phyloP scores from a whole-genome alignment of 2,797 vertebrate species.

The Odontamblyopus rebecca region DNA sequence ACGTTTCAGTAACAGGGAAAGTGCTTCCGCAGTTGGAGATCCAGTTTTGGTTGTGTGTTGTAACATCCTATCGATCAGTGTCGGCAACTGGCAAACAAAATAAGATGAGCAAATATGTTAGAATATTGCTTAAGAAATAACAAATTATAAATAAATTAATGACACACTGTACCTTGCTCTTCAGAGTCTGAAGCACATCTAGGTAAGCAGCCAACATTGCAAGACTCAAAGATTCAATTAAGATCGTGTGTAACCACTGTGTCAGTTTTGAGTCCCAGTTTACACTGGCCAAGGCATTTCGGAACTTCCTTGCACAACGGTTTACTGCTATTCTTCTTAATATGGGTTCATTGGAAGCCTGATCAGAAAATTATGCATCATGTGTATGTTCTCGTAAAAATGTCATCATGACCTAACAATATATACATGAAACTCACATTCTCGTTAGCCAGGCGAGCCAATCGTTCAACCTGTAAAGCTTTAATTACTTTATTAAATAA shows the following conservation, averaged over 20 bases:
- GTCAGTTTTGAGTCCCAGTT: conserved; percentile 95
- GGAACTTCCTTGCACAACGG: conserved; percentile 93
- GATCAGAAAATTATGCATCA: conserved; percentile 4
- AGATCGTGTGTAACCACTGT: conserved; percentile 93
- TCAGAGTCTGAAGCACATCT: conserved; percentile 95
- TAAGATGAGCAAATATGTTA: conserved; percentile 6
- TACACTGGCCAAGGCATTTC: conserved; percentile 91
- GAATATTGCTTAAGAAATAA: background rate
- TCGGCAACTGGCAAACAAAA: conserved; percentile 81
- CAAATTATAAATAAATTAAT: background rate
- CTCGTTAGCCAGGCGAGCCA: conserved; percentile 93
- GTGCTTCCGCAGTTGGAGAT: conserved; percentile 89
- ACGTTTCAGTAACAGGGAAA: conserved; percentile 92
- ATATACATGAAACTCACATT: conserved; percentile 79
- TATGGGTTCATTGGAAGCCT: conserved; percentile 94
- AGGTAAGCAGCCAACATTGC: conserved; percentile 94
- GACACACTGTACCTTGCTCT: conserved; percentile 87
- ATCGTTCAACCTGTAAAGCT: conserved; percentile 90
- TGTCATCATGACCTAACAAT: background rate
- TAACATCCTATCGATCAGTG: conserved; percentile 94
- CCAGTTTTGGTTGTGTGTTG: conserved; percentile 88
- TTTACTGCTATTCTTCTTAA: conserved; percentile 92
- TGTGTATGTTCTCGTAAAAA: background rate
- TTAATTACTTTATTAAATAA: conserved; percentile 98
- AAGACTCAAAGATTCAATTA: conserved; percentile 94